A percentile compares a stretch with the other conserved stretches of the same genome.
phyloP scores from a whole-genome alignment of 2,113 vertebrate species.

The Callorhinus ursinus region DNA sequence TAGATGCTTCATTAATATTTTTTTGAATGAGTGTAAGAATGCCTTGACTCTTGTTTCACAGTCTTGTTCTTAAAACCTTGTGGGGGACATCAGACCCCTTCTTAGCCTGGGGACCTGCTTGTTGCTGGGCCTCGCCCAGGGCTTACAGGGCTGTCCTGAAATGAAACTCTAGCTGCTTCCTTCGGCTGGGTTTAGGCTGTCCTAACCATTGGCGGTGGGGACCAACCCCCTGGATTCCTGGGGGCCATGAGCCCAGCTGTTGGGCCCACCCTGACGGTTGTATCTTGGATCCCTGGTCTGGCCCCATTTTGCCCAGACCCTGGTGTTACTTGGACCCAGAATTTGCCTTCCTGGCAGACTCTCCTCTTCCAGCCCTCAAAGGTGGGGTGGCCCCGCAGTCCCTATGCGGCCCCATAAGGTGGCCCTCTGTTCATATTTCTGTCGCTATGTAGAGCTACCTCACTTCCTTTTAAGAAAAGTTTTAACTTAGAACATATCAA shows the following conservation, averaged over 20 bases:
- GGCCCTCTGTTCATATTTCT: background rate
- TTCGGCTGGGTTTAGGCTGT: background rate
- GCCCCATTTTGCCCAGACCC: background rate
- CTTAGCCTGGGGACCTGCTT: background rate
- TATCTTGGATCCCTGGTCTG: background rate
- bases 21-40: background rate
- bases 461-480: background rate
- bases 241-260: background rate
- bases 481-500: background rate
- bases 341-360: background rate
- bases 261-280: background rate
- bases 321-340: background rate
- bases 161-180: too few relatives aligned
- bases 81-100: background rate
- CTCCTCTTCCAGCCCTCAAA: background rate
- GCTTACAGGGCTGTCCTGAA: background rate
- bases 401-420: background rate
- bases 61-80: background rate
- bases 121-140: background rate
- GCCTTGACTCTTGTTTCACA: background rate
- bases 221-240: background rate
- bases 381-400: background rate
- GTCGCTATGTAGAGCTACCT: background rate
- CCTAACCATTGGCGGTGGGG: too few relatives aligned
- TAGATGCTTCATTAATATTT: background rate